Evolutionary conservation across 2,113 vertebrate genomes (phyloP), one percentile per base, ranked within the genome.

Genomic region (Lophochroa leadbeateri): DNA sequence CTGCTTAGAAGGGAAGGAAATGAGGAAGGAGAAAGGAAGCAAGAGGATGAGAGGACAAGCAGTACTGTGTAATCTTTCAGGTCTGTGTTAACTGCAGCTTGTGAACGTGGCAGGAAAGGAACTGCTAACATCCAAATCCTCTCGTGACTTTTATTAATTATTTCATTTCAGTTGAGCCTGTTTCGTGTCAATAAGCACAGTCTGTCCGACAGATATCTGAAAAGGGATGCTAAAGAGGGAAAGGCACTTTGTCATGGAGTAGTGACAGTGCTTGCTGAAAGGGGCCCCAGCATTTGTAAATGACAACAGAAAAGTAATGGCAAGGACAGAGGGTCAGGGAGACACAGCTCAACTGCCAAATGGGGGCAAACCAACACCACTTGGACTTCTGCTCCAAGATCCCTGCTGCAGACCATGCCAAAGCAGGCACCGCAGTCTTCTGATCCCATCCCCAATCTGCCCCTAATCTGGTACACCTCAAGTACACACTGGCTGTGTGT

Each of bases 401-500:
- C 43, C 24, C 58, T 86, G 31, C 61, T 72, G 39, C 39, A 57
- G 55, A 6, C 72, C 39, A 47, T 24, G 11, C 49, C 55, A 27
- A 13, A 23, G 29, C 12, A 12, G 28, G 28, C 33, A 49, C 7
- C 7, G 16, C 5, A 2, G 31, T 24, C 43, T 46, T 58, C 49
- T 2, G 5, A 20, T 27, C 20, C 5, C 6, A 10, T 4, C 61
- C 25, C 33, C 63, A 31, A 60, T 57, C 63, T 25, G 37, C 33
- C 58, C 65, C 35, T 46, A 25, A 23, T 2, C 37, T 11, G 24
- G 17, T 19, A 13, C 35, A 13, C 55, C 49, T 35, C 69, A 3
- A 33, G 35, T 15, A 6, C 6, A 4, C 0, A 0, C 6, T 10
- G n/a, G n/a, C n/a, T n/a, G n/a, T n/a, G n/a, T n/a, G n/a, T n/a